These are phyloP conservation scores for Parapristionchus giblindavisi DNA, from an alignment of 2,888 invertebrate species.

Conservation along the genomic window DNA sequence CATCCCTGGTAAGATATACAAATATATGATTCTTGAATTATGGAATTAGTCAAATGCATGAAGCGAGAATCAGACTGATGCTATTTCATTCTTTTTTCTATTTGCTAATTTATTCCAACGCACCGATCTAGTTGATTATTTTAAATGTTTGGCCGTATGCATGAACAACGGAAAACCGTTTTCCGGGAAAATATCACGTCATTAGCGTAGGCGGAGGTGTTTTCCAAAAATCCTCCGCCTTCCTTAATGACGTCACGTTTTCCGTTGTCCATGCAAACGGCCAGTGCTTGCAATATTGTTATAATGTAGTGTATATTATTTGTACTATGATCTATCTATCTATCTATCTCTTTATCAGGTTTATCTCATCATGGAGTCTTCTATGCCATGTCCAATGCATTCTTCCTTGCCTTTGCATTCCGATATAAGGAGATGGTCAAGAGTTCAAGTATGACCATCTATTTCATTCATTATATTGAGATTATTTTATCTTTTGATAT, in stretches of 20 bases:
- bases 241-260: not conserved
- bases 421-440: conserved; percentile 84
- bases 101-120: not conserved
- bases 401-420: conserved; percentile 91
- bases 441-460: conserved; percentile 43
- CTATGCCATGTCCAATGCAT: conserved; percentile 88
- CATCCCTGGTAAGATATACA: conserved; percentile 25
- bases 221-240: no score
- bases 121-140: not conserved
- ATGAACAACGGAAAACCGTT: no score
- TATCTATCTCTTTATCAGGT: conserved; percentile 43
- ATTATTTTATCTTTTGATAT: not conserved
- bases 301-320: not conserved
- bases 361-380: conserved; percentile 81
- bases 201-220: no score
- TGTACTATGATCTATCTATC: not conserved
- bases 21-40: no score
- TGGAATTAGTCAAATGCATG: no score
- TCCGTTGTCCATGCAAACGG: not conserved
- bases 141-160: no score
- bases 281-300: not conserved
- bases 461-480: not conserved
- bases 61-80: no score
- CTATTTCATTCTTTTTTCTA: no score
- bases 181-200: no score